Base-by-base conservation (phyloP, 2,113 vertebrate species). In the Rhea americana region DNA sequence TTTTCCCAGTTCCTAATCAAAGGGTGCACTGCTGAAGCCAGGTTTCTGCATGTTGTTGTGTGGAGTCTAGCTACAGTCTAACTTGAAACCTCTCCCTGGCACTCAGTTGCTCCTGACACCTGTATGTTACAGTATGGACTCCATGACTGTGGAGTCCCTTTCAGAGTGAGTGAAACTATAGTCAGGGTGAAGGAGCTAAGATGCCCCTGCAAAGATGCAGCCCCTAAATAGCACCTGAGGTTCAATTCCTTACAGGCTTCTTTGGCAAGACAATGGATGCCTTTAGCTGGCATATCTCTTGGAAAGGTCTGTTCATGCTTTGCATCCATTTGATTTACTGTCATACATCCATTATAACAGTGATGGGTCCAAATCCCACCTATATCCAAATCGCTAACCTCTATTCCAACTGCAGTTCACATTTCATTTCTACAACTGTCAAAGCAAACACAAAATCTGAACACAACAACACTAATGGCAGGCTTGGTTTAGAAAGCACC, bases 11-110 rank as follows among this genome's bases (percentile, higher is more conserved):
- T 16, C 74, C 61, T 48, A 21, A 84, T 71, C 43, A 61, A 45
- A 72, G 62, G 16, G 5, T 0, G 0, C 7, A 32, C 43, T 5
- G 0, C 48, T 24, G 74, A 53, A 51, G 21, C 48, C 13, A 56
- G 37, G 21, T 35, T 62, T 48, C 71, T 28, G 48, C 45, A 21
- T 74, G 81, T 81, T 66, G 30, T 41, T 50, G 20, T 45, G 56
- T 21, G 25, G 32, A 37, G 59, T 74, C 50, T 74, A 71, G 50
- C 48, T 20, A 56, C 7, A 83, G 65, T 13, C 22, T 65, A 81
- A 47, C 73, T 4, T 72, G 73, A 75, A 86, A 88, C 13, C 22
- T 71, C 43, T 53, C 25, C 43, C 58, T 37, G 45, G 25, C 43
- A 56, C 53, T 75, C 73, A 30, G 55, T 18, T 78, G 37, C 72